A percentile compares a stretch with the other conserved stretches of the same genome.
phyloP scores from a whole-genome alignment of 1,140 invertebrate genomes.

The Anthonomus grandis region DNA sequence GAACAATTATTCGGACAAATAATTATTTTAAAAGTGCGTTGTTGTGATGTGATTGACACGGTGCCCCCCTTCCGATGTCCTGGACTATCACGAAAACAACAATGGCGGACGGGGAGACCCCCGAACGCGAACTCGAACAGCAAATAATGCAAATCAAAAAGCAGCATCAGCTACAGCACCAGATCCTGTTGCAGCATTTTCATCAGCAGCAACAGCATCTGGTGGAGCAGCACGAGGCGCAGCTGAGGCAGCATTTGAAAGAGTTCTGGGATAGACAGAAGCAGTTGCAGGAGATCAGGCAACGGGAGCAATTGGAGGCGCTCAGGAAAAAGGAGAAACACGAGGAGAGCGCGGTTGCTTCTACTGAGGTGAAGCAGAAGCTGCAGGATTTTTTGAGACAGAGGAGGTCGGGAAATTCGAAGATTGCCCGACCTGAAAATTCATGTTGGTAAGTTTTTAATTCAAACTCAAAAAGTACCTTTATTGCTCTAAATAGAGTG shows the following conservation, averaged over 20 bases:
- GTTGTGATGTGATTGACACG: conserved; percentile 20
- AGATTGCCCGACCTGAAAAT: conserved; percentile 52
- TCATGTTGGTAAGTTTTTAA: conserved; percentile 48
- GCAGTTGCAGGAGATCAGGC: conserved; percentile 68
- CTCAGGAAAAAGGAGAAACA: conserved; percentile 89
- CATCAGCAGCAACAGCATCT: conserved; percentile 68
- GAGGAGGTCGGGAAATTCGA: conserved; percentile 47
- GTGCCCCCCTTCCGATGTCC: conserved; percentile 26
- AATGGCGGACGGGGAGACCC: conserved; percentile 47
- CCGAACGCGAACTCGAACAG: conserved; percentile 47
- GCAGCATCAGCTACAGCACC: conserved; percentile 70
- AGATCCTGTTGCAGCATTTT: conserved; percentile 66
- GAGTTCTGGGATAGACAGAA: conserved; percentile 55
- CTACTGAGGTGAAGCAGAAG: conserved; percentile 93
- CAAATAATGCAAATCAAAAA: conserved; percentile 60
- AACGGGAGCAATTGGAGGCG: conserved; percentile 76
- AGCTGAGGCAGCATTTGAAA: conserved; percentile 64
- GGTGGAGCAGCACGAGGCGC: conserved; percentile 69
- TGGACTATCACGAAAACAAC: conserved; percentile 28
- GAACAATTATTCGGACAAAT: too few species aligned
- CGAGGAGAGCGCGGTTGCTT: conserved; percentile 92
- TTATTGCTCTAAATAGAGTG: too few species aligned
- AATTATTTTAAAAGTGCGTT: too few species aligned
- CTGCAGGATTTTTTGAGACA: conserved; percentile 62
- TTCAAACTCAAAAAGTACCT: too few species aligned